Percentiles rank a stretch among this genome's conserved stretches.
Conservation (phyloP, 2,113 vertebrate genomes). For the Pachyramphus minor region DNA sequence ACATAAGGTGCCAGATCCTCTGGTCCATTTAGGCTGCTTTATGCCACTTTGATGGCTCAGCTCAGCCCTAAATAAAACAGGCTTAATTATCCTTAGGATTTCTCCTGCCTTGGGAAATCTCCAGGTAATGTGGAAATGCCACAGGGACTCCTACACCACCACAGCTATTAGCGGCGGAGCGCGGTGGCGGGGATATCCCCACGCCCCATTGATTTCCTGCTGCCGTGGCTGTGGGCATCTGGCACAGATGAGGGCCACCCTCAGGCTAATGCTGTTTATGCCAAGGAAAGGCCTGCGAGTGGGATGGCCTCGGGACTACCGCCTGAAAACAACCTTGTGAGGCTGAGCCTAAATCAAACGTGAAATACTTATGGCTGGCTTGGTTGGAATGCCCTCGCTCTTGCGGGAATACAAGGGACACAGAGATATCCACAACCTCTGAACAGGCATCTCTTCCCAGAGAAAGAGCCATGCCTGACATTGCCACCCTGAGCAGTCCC, state of each 20-base stretch:
- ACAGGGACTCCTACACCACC: slow-evolving; percentile 51
- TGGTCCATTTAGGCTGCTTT: slow-evolving; percentile 66
- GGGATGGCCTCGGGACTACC: background rate
- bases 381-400: background rate
- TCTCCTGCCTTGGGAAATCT: slow-evolving; percentile 66
- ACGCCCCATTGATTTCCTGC: slow-evolving; percentile 62
- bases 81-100: slow-evolving; percentile 69
- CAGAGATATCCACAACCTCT: background rate
- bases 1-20: slow-evolving; percentile 51
- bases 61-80: slow-evolving; percentile 67
- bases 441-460: background rate
- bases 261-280: slow-evolving; percentile 4
- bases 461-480: background rate
- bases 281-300: slow-evolving; percentile 1
- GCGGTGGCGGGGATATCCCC: slow-evolving; percentile 31
- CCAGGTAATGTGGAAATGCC: slow-evolving; percentile 66
- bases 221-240: slow-evolving; percentile 53
- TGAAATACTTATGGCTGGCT: background rate
- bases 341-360: background rate
- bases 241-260: slow-evolving; percentile 42
- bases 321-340: background rate
- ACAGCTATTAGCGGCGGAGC: slow-evolving; percentile 2
- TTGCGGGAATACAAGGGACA: background rate
- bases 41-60: slow-evolving; percentile 58
- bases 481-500: background rate